Evolutionary conservation across 2,113 vertebrate genomes (phyloP), one percentile per base, ranked within the genome.

Genomic region (Bos taurus): DNA sequence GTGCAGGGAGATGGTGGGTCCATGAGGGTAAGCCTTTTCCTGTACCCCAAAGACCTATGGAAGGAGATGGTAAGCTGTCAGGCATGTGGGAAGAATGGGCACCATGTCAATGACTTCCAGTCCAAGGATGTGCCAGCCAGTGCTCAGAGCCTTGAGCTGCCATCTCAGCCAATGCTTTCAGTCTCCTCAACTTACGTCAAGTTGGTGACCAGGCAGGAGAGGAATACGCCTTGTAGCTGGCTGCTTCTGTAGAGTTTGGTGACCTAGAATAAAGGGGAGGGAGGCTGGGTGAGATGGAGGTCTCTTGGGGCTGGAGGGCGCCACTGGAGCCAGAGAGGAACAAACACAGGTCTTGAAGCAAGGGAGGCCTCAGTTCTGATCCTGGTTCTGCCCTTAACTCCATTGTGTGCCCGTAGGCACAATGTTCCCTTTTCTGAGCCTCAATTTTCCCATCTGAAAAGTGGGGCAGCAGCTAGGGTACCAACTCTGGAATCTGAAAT

Each of bases 161-260:
- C 25, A 28, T 10, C 30, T 78, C 84, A 77, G 54, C 57, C n/a
- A 74, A 4, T 5, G n/a, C 21, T 46, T 62, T 46, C 14, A 28
- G 17, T 59, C 67, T 40, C 48, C 52, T 46, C 40, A 19, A 91
- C 99, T 97, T 89, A 99, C 99, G 98, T 99, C 93, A 99, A 84
- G 89, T 96, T 50, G 1, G 98, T 98, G 95, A 99, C 92, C 3
- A 71, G 97, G 98, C 99, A 99, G 95, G 56, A 98, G 67, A 74
- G 97, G 97, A 99, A 99, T 7, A 57, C 87, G 2, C 97, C 98
- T 36, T 6, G 82, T 50, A 99, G 96, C 30, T 95, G 28, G 46
- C 99, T 99, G 33, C 94, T 81, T 1, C 0, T 60, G 80, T 98
- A 99, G 15, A 99, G 91, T 2, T 48, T 71, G 84, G 98, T 99